phyloP scores from a whole-genome alignment of 1,140 invertebrate genomes.

The Elymnias hypermnestra region DNA sequence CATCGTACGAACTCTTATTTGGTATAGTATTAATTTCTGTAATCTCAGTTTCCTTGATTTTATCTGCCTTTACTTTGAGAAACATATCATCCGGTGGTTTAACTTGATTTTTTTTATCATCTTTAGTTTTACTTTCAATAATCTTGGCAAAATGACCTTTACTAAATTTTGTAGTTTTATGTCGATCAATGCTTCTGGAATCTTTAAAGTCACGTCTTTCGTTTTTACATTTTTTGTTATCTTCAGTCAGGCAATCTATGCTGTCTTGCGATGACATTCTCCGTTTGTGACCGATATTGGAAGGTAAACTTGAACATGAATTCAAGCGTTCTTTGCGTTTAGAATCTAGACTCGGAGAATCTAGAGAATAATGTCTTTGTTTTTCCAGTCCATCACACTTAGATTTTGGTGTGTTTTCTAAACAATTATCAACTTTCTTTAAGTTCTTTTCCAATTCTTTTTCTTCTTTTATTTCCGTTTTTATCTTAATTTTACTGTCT shows the following conservation, averaged over 20 bases:
- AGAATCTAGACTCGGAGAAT: slow-evolving; percentile 64
- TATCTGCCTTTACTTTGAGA: slow-evolving; percentile 41
- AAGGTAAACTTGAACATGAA: slow-evolving; percentile 79
- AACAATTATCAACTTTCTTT: slow-evolving; percentile 36
- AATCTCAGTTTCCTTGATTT: slow-evolving; percentile 38
- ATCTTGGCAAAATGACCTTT: slow-evolving; percentile 73
- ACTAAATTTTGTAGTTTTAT: slow-evolving; percentile 72
- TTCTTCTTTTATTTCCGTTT: slow-evolving; percentile 52
- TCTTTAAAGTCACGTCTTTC: slow-evolving; percentile 87
- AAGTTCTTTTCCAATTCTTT: slow-evolving; percentile 35
- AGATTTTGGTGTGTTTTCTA: slow-evolving; percentile 33
- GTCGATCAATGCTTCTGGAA: slow-evolving; percentile 63
- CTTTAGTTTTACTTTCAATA: slow-evolving; percentile 76
- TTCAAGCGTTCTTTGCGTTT: slow-evolving; percentile 76
- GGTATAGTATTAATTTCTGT: slow-evolving; percentile 35
- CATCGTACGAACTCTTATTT: slow-evolving; percentile 37
- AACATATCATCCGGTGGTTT: slow-evolving; percentile 62
- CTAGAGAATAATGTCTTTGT: slow-evolving; percentile 70
- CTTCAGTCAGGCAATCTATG: slow-evolving; percentile 79
- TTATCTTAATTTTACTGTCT: slow-evolving; percentile 32
- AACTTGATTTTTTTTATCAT: slow-evolving; percentile 74
- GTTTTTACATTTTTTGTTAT: slow-evolving; percentile 82
- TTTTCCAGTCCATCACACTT: slow-evolving; percentile 58
- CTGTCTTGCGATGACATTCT: slow-evolving; percentile 87
- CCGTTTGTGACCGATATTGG: slow-evolving; percentile 81